These are phyloP conservation scores for Squalus acanthias DNA, from an alignment of 2,797 vertebrate species.

Conservation along the genomic window DNA sequence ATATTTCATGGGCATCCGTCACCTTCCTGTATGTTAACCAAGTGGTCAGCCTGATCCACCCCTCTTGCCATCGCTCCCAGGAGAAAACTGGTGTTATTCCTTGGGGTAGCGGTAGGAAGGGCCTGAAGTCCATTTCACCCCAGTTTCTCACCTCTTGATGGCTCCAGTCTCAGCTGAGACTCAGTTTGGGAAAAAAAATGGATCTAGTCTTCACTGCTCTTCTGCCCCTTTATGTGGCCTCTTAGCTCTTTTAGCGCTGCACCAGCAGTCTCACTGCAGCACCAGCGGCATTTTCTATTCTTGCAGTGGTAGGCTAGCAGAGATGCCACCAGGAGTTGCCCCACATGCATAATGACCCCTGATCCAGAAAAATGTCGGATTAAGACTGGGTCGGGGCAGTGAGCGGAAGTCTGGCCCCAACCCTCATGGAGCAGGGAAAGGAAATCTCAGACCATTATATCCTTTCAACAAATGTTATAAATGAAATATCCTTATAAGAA, in stretches of 20 bases:
- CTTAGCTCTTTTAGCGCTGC: neutral
- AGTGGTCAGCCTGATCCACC: neutral
- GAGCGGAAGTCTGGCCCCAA: neutral
- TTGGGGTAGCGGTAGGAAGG: neutral
- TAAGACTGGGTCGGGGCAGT: neutral
- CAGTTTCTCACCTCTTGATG: neutral
- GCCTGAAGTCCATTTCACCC: neutral
- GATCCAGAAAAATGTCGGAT: neutral
- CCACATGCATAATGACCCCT: neutral
- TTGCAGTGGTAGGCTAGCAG: neutral
- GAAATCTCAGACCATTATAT: neutral
- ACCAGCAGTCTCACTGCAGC: neutral
- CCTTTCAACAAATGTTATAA: neutral
- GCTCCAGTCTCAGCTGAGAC: neutral
- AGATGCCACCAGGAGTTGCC: neutral
- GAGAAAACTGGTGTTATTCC: neutral
- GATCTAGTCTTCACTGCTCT: neutral
- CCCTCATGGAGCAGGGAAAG: neutral
- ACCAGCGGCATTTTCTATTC: neutral
- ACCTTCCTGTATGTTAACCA: neutral
- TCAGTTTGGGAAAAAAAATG: neutral
- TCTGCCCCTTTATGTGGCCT: neutral
- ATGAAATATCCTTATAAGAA: neutral
- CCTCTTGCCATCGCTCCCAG: neutral
- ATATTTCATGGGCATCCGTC: neutral